Conservation (phyloP, 1,140 invertebrate genomes). For the Caenorhabditis briggsae region DNA sequence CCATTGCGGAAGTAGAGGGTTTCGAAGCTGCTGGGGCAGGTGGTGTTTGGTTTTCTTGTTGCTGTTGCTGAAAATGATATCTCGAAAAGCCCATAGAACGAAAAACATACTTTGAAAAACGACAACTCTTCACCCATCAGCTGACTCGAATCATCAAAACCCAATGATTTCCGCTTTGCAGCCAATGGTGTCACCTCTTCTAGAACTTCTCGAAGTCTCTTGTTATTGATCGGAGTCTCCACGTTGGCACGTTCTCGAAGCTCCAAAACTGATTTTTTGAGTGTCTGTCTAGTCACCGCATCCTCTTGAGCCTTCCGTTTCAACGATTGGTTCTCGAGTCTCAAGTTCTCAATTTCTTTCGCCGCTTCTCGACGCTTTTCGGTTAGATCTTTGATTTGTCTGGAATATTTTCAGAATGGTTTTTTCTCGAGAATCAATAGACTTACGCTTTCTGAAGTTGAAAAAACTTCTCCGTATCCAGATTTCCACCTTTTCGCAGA, state of each 20-base stretch:
- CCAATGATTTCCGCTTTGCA: background rate
- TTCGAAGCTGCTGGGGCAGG: background rate
- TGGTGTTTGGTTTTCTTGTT: slow-evolving; percentile 3
- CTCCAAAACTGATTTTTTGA: background rate
- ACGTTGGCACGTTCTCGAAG: slow-evolving; percentile 22
- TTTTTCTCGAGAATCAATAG: background rate
- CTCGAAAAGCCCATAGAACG: too few species aligned
- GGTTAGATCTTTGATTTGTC: slow-evolving; percentile 8
- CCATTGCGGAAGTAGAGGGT: background rate
- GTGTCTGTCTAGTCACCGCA: background rate
- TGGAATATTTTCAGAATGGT: too few species aligned
- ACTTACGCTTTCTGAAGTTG: slow-evolving; percentile 26
- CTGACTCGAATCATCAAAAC: slow-evolving; percentile 29
- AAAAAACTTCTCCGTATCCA: slow-evolving; percentile 27
- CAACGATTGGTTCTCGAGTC: background rate
- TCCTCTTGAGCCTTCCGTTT: background rate
- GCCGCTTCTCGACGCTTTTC: background rate
- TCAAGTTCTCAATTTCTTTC: background rate
- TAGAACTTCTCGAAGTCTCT: background rate
- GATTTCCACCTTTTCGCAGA: background rate
- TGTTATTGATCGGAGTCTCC: background rate
- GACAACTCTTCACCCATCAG: background rate
- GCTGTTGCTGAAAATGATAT: too few species aligned
- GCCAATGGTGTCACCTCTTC: background rate
- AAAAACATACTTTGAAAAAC: too few species aligned